Base-by-base conservation (phyloP, 2,797 vertebrate species). In the Schizothorax lantsangensis region DNA sequence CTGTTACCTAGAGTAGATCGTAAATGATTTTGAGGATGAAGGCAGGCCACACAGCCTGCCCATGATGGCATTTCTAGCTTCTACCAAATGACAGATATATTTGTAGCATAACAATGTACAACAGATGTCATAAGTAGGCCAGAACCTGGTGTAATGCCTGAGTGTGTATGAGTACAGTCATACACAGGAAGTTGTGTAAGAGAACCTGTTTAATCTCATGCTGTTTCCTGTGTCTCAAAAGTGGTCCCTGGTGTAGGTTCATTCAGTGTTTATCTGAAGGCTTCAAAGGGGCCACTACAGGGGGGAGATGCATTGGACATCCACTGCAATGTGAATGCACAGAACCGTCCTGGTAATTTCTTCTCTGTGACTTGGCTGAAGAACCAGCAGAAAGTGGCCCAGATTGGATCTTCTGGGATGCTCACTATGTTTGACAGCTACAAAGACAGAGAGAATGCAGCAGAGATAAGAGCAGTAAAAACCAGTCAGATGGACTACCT, bases 291-390 rank as follows among this genome's bases (percentile, higher is more conserved):
- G 1, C 26, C 47, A 0, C 88, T 96, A 74, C 91, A 88, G 15
- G 94, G 96, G 72, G 96, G 97, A 26, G 94, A 94, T 2, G 81
- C 89, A 54, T 89, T 97, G 62, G 91, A 93, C 14, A 84, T 98
- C 0, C 74, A 17, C 7, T 98, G 97, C 87, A 40, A 4, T 0
- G 85, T 97, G 3, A 86, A 91, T 47, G 79, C 90, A 1, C 83
- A 92, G 36, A 82, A 93, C 2, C 87, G 88, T 66, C 71, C 74
- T 15, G 88, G 88, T 45, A 92, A 84, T 64, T 93, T 94, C 66
- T 95, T 97, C 78, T 91, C 94, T 2, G 90, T 96, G 19, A 43
- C 90, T 21, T 98, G 97, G 97, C 87, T 96, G 23, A 93, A 92
- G 19, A 86, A 80, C 0, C 62, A 59, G 0, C 1, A 10, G 0